Evolutionary conservation across 1,140 invertebrate genomes (phyloP).

Genomic region (Dreissena polymorpha): DNA sequence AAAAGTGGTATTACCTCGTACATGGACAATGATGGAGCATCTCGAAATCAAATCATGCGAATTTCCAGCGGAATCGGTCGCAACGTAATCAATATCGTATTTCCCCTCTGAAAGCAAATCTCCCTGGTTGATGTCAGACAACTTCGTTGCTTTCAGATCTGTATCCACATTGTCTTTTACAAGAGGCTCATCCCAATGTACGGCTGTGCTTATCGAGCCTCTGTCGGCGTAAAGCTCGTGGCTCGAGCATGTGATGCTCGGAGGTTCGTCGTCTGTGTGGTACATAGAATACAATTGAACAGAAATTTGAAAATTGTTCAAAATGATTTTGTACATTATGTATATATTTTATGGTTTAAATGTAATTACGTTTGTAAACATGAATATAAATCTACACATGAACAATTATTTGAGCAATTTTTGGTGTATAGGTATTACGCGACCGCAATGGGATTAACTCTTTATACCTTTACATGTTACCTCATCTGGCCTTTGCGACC

Average conservation of each 20-base stretch:
- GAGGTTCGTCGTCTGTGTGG: slow-evolving; percentile 10
- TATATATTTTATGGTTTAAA: no score
- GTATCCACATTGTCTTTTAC: slow-evolving; percentile 14
- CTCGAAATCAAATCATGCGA: not conserved
- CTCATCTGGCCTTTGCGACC: not conserved
- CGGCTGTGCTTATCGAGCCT: slow-evolving; percentile 3
- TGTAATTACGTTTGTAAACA: no score
- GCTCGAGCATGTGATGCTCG: not conserved
- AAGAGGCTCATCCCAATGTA: slow-evolving; percentile 17
- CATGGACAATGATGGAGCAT: not conserved
- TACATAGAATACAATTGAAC: no score
- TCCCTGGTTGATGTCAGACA: not conserved
- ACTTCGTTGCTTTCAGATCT: not conserved
- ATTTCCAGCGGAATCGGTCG: slow-evolving; percentile 21
- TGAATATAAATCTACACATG: no score
- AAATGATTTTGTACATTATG: no score
- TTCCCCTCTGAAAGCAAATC: slow-evolving; percentile 13
- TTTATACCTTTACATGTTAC: not conserved
- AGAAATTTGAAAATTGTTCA: no score
- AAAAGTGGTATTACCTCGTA: not conserved
- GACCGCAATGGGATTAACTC: no score
- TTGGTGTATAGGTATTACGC: no score
- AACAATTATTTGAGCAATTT: no score
- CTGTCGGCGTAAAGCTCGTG: slow-evolving; percentile 36
- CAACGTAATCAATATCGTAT: slow-evolving; percentile 9